Evolutionary conservation across 2,888 invertebrate genomes (phyloP).

Genomic region (Ornithoptera alexandrae): DNA sequence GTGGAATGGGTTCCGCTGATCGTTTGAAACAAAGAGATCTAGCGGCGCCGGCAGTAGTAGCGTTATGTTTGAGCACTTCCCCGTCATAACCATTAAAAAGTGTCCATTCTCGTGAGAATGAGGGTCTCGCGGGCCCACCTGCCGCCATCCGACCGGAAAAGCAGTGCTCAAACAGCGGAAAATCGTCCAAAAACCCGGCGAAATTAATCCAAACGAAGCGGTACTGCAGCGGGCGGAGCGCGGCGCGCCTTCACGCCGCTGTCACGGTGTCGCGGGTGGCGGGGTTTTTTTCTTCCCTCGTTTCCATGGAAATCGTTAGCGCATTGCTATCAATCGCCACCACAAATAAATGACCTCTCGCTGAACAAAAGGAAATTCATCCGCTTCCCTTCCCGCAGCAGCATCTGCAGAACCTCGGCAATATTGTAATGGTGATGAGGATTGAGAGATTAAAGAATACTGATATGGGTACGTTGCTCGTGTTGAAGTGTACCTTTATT

Average conservation of each 20-base stretch:
- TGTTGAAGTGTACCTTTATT: too few relatives aligned
- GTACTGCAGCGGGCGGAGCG: slow-evolving; percentile 57
- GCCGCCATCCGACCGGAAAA: slow-evolving; percentile 72
- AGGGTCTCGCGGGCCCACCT: slow-evolving; percentile 60
- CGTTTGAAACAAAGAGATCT: slow-evolving; percentile 32
- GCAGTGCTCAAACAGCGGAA: slow-evolving; percentile 73
- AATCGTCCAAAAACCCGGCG: slow-evolving; percentile 72
- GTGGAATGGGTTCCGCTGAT: slow-evolving; percentile 3
- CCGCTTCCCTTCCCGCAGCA: too few relatives aligned
- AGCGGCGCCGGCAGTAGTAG: slow-evolving; percentile 25
- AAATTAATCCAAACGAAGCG: slow-evolving; percentile 69
- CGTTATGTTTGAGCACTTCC: slow-evolving; percentile 48
- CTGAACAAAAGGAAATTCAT: too few relatives aligned
- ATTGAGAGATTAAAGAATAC: too few relatives aligned
- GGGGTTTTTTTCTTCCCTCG: slow-evolving; percentile 57
- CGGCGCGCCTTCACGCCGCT: slow-evolving; percentile 59
- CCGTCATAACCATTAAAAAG: slow-evolving; percentile 57
- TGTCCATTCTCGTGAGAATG: slow-evolving; percentile 72
- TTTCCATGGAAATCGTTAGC: slow-evolving; percentile 59
- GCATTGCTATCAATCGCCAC: slow-evolving; percentile 64
- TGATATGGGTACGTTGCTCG: too few relatives aligned
- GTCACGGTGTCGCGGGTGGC: slow-evolving; percentile 54
- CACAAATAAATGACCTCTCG: slow-evolving; percentile 43
- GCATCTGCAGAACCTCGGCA: too few relatives aligned
- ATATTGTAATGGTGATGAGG: too few relatives aligned